Percentiles rank a stretch among this genome's conserved stretches.
Evolutionary conservation across 2,888 invertebrate genomes (phyloP).

Genomic region (Homarus gammarus): DNA sequence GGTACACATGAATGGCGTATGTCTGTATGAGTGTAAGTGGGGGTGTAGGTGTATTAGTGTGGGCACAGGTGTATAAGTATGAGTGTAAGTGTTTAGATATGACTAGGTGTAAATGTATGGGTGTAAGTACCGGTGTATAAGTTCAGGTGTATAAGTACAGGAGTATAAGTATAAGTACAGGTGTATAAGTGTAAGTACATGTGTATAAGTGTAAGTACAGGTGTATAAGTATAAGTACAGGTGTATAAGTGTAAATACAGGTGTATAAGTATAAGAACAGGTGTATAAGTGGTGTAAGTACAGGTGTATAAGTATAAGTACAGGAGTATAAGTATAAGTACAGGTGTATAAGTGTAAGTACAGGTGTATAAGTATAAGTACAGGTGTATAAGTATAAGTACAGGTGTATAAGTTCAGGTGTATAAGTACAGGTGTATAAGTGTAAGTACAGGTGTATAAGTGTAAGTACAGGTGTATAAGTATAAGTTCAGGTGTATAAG

Average conservation of each 20-base stretch:
- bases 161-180: background rate
- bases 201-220: background rate
- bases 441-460: constrained; percentile 21
- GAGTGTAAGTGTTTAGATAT: background rate
- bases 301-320: background rate
- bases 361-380: background rate
- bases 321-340: constrained; percentile 3
- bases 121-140: background rate
- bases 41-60: background rate
- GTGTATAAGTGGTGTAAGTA: background rate
- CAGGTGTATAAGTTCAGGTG: no score
- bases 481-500: background rate
- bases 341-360: background rate
- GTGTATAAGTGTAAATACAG: background rate
- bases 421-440: constrained; percentile 8
- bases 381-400: no score
- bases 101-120: background rate
- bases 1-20: no score
- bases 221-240: background rate
- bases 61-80: background rate
- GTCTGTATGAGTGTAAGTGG: background rate
- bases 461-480: no score
- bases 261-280: constrained; percentile 30
- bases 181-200: background rate
- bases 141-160: background rate